Conservation (phyloP, 1,140 invertebrate species). For the Scaptomyza graminum region DNA sequence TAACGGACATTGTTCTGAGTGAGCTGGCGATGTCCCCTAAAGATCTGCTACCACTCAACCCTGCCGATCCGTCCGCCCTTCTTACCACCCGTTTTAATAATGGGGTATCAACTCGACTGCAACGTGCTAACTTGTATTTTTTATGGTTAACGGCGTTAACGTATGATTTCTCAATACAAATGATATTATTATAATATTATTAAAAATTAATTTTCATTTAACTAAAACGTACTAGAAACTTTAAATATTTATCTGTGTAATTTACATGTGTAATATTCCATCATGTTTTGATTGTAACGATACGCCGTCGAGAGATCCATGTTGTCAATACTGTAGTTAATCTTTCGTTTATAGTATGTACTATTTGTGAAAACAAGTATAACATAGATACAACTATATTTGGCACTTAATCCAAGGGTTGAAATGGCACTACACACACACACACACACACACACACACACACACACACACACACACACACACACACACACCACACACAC, state of each 20-base stretch:
- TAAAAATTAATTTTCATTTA: background rate
- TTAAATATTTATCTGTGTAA: conserved; percentile 45
- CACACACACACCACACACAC: background rate
- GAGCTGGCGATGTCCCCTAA: too few species aligned
- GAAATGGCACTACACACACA: background rate
- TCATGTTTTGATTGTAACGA: conserved; percentile 98
- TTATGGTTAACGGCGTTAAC: too few species aligned
- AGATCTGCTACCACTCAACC: too few species aligned
- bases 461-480: background rate
- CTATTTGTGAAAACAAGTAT: background rate
- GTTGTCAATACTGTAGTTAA: background rate
- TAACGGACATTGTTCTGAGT: too few species aligned
- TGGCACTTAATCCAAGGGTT: too few species aligned
- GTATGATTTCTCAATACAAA: too few species aligned
- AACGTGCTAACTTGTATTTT: too few species aligned
- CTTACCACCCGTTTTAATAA: too few species aligned
- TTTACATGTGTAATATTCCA: conserved; percentile 99
- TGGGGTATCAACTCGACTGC: too few species aligned
- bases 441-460: background rate
- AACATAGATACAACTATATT: background rate
- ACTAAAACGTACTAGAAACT: background rate
- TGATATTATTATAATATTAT: too few species aligned
- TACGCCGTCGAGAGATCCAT: conserved; percentile 97
- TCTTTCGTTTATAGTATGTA: background rate
- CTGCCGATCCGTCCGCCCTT: too few species aligned